phyloP scores from a whole-genome alignment of 2,888 invertebrate species.

The Matsumyia berberina region DNA sequence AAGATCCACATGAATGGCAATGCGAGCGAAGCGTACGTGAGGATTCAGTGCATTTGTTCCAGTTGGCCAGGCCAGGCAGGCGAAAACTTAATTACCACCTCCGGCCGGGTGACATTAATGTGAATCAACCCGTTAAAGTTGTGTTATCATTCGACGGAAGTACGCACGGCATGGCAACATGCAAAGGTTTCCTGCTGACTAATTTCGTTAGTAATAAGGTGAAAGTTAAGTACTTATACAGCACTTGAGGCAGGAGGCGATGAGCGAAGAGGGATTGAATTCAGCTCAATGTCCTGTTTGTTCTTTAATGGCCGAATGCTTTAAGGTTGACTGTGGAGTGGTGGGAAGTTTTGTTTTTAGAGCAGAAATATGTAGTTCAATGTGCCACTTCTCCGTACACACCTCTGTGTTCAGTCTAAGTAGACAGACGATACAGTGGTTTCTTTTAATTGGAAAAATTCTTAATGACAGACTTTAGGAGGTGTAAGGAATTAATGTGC shows the following conservation, averaged over 20 bases:
- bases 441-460: no score
- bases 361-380: no score
- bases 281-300: background rate
- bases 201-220: constrained; percentile 19
- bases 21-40: background rate
- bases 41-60: constrained; percentile 26
- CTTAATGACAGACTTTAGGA: no score
- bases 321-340: no score
- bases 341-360: no score
- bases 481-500: no score
- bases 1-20: background rate
- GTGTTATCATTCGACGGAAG: constrained; percentile 34
- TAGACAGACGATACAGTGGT: no score
- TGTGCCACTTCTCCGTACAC: no score
- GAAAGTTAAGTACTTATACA: background rate
- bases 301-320: background rate
- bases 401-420: no score
- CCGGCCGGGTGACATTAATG: constrained; percentile 15
- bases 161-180: constrained; percentile 49
- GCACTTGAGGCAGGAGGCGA: background rate
- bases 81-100: constrained; percentile 26
- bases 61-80: constrained; percentile 23
- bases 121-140: constrained; percentile 31
- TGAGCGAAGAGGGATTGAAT: background rate
- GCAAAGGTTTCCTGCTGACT: constrained; percentile 52